These are phyloP conservation scores for Hirtodrosophila cameraria DNA, from an alignment of 2,888 invertebrate genomes.

Conservation along the genomic window DNA sequence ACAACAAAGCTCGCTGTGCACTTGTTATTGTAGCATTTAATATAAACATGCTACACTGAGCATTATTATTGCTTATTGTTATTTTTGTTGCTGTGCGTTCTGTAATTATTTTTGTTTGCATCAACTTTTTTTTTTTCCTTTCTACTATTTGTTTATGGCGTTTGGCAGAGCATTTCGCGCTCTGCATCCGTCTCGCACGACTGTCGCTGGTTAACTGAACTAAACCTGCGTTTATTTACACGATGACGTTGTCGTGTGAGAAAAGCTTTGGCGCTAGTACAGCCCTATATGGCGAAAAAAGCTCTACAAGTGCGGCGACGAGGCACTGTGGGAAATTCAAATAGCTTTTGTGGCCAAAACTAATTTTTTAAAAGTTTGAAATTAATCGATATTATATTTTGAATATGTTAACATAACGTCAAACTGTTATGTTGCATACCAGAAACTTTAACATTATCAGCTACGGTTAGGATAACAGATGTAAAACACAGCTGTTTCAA, in stretches of 20 bases:
- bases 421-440: too few species aligned
- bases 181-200: constrained; percentile 72
- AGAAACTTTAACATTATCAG: too few species aligned
- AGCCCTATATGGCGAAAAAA: constrained; percentile 42
- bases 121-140: constrained; percentile 43
- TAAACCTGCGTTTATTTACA: constrained; percentile 65
- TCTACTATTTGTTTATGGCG: constrained; percentile 46
- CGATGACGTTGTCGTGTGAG: constrained; percentile 52
- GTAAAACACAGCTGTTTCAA: too few species aligned
- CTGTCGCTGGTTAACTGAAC: constrained; percentile 77
- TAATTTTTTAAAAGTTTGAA: too few species aligned
- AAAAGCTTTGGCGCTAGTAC: constrained; percentile 46
- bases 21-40: constrained; percentile 20
- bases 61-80: constrained; percentile 13
- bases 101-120: constrained; percentile 7
- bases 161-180: constrained; percentile 45
- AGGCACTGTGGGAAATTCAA: too few species aligned
- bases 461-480: too few species aligned
- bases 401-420: too few species aligned
- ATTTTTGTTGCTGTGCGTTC: constrained; percentile 1
- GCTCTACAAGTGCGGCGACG: constrained; percentile 56
- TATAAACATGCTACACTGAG: constrained; percentile 23
- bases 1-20: constrained; percentile 3
- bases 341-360: too few species aligned
- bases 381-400: too few species aligned